A percentile compares a stretch with the other conserved stretches of the same genome.
Evolutionary conservation across 2,113 vertebrate species (phyloP).

Genomic region (Ardeotis arabs): DNA sequence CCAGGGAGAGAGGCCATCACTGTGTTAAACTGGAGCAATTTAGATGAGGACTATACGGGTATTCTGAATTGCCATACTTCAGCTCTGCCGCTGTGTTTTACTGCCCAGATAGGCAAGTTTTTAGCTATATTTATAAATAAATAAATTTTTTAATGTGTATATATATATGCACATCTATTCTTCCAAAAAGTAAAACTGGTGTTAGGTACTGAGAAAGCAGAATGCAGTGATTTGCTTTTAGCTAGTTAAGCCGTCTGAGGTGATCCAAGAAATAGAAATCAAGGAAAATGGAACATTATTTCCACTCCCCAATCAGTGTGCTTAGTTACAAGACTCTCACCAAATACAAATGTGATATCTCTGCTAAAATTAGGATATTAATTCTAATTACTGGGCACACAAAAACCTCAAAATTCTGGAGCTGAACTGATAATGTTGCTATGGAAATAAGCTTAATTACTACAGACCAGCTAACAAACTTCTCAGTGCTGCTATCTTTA

Average conservation of each 20-base stretch:
- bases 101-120: background rate
- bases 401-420: background rate
- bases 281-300: slow-evolving; percentile 39
- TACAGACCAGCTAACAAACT: background rate
- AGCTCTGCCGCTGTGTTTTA: background rate
- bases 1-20: background rate
- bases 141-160: background rate
- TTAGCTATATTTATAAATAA: background rate
- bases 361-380: slow-evolving; percentile 57
- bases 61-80: background rate
- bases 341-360: slow-evolving; percentile 29
- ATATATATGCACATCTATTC: background rate
- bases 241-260: background rate
- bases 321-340: slow-evolving; percentile 15
- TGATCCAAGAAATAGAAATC: background rate
- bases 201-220: background rate
- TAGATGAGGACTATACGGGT: background rate
- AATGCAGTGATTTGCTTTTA: background rate
- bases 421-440: slow-evolving; percentile 35
- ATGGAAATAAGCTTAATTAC: slow-evolving; percentile 55
- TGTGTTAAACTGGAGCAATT: background rate
- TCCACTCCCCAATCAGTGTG: slow-evolving; percentile 1
- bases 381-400: slow-evolving; percentile 37
- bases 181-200: background rate
- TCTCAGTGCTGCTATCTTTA: slow-evolving; percentile 12